These are phyloP conservation scores for Marronus borbonicus DNA, from an alignment of 2,888 invertebrate genomes.

Conservation along the genomic window DNA sequence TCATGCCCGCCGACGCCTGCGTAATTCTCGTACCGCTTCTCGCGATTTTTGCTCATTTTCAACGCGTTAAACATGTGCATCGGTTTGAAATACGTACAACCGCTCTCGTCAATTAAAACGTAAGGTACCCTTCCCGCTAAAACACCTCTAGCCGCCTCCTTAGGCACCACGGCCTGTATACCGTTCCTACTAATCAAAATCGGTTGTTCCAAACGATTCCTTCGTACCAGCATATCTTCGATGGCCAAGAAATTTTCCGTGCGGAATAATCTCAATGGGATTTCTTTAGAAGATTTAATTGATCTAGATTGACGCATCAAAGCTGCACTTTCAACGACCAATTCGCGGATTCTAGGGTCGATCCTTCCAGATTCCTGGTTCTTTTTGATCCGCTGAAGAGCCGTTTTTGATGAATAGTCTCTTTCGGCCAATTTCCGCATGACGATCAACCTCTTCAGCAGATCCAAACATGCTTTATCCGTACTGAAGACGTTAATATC, in stretches of 20 bases:
- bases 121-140: constrained; percentile 84
- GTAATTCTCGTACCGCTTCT: constrained; percentile 64
- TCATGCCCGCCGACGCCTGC: constrained; percentile 59
- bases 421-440: constrained; percentile 82
- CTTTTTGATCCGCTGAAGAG: constrained; percentile 76
- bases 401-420: constrained; percentile 76
- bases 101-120: constrained; percentile 83
- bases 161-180: constrained; percentile 83
- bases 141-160: constrained; percentile 82
- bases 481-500: constrained; percentile 74
- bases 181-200: constrained; percentile 83
- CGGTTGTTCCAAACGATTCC: constrained; percentile 74
- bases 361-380: constrained; percentile 79
- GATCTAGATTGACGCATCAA: constrained; percentile 67
- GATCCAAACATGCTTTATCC: constrained; percentile 76
- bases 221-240: constrained; percentile 80
- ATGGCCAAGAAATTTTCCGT: constrained; percentile 83
- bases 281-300: constrained; percentile 80
- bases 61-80: constrained; percentile 82
- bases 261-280: constrained; percentile 79
- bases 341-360: constrained; percentile 80
- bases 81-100: constrained; percentile 83
- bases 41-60: constrained; percentile 66
- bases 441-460: constrained; percentile 79
- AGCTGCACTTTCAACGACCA: constrained; percentile 82